Conservation (phyloP, 2,797 vertebrate species). For the Chanos chanos region DNA sequence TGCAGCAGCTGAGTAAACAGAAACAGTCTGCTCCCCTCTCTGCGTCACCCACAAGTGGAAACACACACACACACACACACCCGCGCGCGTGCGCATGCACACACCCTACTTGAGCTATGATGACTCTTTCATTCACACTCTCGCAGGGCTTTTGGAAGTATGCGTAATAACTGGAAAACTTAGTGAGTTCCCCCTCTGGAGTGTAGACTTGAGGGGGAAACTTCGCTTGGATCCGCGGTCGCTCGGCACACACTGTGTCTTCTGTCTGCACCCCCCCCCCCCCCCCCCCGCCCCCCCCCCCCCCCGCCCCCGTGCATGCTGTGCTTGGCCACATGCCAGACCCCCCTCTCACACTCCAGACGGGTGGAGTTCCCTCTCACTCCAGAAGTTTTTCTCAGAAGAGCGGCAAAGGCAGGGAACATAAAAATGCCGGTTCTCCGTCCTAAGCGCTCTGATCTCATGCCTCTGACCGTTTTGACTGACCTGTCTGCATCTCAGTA, state of each 20-base stretch:
- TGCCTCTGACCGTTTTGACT: too few species aligned
- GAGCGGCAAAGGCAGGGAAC: too few species aligned
- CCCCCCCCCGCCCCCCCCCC: conserved; percentile 30
- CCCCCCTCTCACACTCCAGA: conserved; percentile 49
- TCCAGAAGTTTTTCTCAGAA: too few species aligned
- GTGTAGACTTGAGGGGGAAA: conserved; percentile 15
- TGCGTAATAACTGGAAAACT: too few species aligned
- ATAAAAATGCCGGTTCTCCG: too few species aligned
- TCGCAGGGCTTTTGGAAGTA: too few species aligned
- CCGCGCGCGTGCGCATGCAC: conserved; percentile 37
- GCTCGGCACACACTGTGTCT: not conserved
- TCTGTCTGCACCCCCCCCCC: conserved; percentile 33
- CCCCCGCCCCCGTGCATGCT: conserved; percentile 43
- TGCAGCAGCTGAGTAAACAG: conserved; percentile 73
- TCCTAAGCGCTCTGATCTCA: too few species aligned
- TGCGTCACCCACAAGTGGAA: conserved; percentile 36
- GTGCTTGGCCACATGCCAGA: conserved; percentile 56
- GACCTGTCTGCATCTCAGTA: too few species aligned
- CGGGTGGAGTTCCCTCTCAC: conserved; percentile 41
- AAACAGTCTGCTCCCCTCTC: conserved; percentile 38
- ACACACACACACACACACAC: conserved; percentile 28
- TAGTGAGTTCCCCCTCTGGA: too few species aligned
- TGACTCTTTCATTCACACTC: conserved; percentile 10
- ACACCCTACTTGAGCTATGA: not conserved
- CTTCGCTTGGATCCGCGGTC: too few species aligned